These are phyloP conservation scores for Corydoras maculifer DNA, from an alignment of 2,113 vertebrate species.

Conservation along the genomic window DNA sequence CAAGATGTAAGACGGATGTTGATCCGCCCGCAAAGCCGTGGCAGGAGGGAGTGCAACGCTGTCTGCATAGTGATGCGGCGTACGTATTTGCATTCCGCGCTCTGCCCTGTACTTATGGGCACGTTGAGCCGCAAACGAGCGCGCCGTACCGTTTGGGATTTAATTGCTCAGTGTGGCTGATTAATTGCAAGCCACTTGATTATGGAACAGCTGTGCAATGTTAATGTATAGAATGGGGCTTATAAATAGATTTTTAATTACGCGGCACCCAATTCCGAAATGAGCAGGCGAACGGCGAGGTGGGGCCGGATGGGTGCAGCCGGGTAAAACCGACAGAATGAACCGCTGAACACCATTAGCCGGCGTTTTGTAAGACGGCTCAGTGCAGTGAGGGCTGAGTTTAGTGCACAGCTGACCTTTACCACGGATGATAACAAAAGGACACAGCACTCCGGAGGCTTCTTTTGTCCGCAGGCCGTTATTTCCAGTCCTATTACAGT, in stretches of 20 bases:
- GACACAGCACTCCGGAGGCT: not conserved
- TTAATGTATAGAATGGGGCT: not conserved
- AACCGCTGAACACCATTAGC: no score
- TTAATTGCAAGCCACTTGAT: conserved; percentile 5
- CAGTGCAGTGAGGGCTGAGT: not conserved
- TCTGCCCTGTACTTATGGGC: not conserved
- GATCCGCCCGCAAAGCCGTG: not conserved
- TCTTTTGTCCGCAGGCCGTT: no score
- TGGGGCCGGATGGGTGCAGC: not conserved
- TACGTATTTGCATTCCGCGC: not conserved
- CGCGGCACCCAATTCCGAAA: not conserved
- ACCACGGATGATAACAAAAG: no score
- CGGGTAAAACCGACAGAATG: not conserved
- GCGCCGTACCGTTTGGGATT: not conserved
- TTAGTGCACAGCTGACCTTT: not conserved
- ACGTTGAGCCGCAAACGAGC: not conserved
- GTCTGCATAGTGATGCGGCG: not conserved
- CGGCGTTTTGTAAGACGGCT: not conserved
- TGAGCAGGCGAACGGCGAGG: not conserved
- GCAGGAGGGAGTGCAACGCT: not conserved
- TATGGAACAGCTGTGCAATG: not conserved
- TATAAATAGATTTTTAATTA: not conserved
- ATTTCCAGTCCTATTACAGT: no score
- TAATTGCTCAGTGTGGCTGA: not conserved
- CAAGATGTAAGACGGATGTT: conserved; percentile 10